Base-by-base conservation (phyloP, 2,888 invertebrate genomes). In the Eupithecia inturbata region DNA sequence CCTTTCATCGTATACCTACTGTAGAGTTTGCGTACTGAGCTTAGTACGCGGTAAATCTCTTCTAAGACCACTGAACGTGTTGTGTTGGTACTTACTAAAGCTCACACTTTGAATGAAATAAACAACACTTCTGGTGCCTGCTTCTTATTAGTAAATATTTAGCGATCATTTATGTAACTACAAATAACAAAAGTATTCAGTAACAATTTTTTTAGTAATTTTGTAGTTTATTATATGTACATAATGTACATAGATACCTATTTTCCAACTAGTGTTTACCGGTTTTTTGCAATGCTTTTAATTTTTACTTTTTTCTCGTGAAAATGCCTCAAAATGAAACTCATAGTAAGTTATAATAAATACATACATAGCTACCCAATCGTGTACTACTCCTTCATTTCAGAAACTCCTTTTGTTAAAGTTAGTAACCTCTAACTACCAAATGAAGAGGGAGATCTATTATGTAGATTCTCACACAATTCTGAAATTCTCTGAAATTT, bases 401-500 rank as follows among this genome's bases (percentile, higher is more conserved):
- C 53, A 57, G 57, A 14, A 26, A 57, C 57, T n/a, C 53, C 53
- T 53, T 36, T 22, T 53, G 57, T 57, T 26, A 1, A 57, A 57
- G 49, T 22, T 53, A 53, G 57, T 57, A 57, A 14, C 57, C 57
- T 57, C 57, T 26, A 14, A 14, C n/a, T n/a, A 26, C 57, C 57
- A 57, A 57, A 62, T 45, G 57, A 69, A 70, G 41, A 39, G 68
- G 41, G 33, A 62, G n/a, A 63, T 12, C 26, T 53, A 36, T 62
- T 71, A 33, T 31, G 53, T 33, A 31, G 62, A 69, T 72, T 66
- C 62, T 64, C 70, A 72, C 68, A 53, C 70, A 68, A 68, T 70
- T 75, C 26, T 12, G 57, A 57, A 26, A 57, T 22, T 68, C 19
- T 12, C 60, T 64, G 28, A 33, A 73, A 68, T 71, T 68, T 63